These are phyloP conservation scores for Bombus cullumanus DNA, from an alignment of 1,140 invertebrate species.

Conservation along the genomic window DNA sequence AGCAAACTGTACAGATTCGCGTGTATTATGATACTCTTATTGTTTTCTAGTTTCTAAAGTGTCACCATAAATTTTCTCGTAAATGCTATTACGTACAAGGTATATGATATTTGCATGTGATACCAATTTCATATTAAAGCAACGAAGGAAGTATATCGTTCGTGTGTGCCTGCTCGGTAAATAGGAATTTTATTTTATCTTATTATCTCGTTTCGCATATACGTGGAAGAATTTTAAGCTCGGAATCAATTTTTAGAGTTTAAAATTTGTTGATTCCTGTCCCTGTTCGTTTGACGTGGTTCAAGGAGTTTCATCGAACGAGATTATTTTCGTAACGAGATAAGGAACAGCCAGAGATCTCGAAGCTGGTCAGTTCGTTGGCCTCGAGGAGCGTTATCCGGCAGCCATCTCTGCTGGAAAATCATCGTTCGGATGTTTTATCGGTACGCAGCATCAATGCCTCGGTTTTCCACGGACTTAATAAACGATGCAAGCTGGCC, in stretches of 20 bases:
- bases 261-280: neutral
- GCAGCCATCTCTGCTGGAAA: conserved; percentile 21
- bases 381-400: conserved; percentile 1
- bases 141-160: neutral
- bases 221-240: no score
- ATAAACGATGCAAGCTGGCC: conserved; percentile 1
- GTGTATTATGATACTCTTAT: no score
- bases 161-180: no score
- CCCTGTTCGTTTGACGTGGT: conserved; percentile 1
- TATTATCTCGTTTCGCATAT: no score
- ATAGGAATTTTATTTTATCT: no score
- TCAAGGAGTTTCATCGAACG: conserved; percentile 52
- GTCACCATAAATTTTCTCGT: no score
- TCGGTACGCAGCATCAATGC: neutral
- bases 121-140: neutral
- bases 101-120: neutral
- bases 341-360: conserved; percentile 11
- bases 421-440: conserved; percentile 7
- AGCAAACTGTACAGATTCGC: no score
- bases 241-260: neutral
- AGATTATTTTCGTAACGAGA: conserved; percentile 59
- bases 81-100: no score
- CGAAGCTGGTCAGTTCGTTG: neutral
- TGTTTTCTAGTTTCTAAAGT: no score
- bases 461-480: conserved; percentile 24